Conservation (phyloP, 2,113 vertebrate species). For the Corythaixoides concolor region DNA sequence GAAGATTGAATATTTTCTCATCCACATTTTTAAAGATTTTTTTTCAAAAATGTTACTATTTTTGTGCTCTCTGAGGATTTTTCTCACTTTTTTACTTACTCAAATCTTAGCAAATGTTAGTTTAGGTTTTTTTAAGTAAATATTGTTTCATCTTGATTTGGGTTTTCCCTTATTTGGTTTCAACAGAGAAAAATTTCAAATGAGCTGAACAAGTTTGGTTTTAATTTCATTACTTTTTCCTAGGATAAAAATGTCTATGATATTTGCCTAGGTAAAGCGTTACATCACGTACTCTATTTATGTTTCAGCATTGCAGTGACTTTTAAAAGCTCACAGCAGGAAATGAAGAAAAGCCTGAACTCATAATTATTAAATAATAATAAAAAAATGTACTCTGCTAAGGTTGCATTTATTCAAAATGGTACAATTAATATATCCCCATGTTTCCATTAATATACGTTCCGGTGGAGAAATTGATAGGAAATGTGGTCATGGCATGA, state of each 20-base stretch:
- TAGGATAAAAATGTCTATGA: constrained; percentile 35
- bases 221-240: constrained; percentile 18
- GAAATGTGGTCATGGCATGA: constrained; percentile 63
- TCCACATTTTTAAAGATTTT: background rate
- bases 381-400: constrained; percentile 62
- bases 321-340: constrained; percentile 71
- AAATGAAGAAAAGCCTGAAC: constrained; percentile 66
- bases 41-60: background rate
- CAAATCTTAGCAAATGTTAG: background rate
- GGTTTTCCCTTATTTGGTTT: background rate
- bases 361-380: constrained; percentile 70
- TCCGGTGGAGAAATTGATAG: constrained; percentile 65
- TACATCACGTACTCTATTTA: constrained; percentile 67
- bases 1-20: background rate
- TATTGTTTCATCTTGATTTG: background rate
- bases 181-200: constrained; percentile 9
- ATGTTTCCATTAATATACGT: constrained; percentile 61
- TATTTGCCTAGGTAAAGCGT: constrained; percentile 53
- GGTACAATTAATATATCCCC: constrained; percentile 65
- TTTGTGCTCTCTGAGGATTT: background rate
- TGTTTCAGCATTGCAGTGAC: constrained; percentile 60
- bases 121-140: background rate
- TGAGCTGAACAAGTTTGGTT: background rate
- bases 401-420: constrained; percentile 66
- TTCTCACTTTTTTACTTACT: background rate